A percentile compares a stretch with the other conserved stretches of the same genome.
Evolutionary conservation across 2,797 vertebrate genomes (phyloP).

Genomic region (Nothura maculosa): DNA sequence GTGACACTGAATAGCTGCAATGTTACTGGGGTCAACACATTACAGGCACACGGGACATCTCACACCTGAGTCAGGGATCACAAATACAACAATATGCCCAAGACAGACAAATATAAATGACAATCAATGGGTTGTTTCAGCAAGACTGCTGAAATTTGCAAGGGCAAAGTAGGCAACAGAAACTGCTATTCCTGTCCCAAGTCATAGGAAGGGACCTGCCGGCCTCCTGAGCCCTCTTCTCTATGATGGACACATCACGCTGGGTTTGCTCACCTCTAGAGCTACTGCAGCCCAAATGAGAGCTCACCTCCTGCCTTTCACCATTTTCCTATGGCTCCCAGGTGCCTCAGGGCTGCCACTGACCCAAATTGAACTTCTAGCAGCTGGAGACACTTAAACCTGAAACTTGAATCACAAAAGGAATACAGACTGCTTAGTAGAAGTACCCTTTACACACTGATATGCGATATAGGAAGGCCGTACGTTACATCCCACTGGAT

Average conservation of each 20-base stretch:
- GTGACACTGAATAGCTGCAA: background rate
- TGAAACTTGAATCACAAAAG: background rate
- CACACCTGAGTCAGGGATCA: background rate
- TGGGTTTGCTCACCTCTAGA: fast-evolving
- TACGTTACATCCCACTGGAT: background rate
- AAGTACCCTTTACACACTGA: background rate
- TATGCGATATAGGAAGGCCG: background rate
- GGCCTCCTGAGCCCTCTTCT: slow-evolving; percentile 4
- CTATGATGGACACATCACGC: fast-evolving
- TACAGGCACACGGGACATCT: background rate
- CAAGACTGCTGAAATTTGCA: background rate
- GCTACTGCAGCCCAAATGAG: background rate
- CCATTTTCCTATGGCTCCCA: background rate
- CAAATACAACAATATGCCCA: background rate
- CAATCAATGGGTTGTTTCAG: background rate
- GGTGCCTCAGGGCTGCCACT: background rate
- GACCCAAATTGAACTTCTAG: background rate
- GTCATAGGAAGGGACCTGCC: background rate
- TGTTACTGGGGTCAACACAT: fast-evolving
- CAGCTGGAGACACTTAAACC: background rate
- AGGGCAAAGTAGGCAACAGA: background rate
- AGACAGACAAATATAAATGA: background rate
- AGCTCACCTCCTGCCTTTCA: background rate
- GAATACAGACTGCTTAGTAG: background rate
- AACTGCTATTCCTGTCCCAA: background rate